These are phyloP conservation scores for Plusia festucae DNA, from an alignment of 2,888 invertebrate genomes.

Conservation along the genomic window DNA sequence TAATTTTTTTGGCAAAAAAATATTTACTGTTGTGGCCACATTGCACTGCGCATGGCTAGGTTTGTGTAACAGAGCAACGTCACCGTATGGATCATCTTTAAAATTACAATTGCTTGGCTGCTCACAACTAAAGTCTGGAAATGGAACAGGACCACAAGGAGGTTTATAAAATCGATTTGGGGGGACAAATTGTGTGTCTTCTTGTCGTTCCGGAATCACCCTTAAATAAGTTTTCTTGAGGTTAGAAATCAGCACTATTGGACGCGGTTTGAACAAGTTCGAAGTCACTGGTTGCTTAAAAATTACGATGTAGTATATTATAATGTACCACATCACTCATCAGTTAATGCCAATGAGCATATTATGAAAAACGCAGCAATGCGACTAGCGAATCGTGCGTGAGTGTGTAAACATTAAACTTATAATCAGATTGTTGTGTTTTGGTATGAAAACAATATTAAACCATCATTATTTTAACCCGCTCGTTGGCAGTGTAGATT, in stretches of 20 bases:
- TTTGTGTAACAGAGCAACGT: too few species aligned
- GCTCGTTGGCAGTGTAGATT: background rate
- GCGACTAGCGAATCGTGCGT: constrained; percentile 2
- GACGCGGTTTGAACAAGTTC: background rate
- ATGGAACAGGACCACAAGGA: constrained; percentile 17
- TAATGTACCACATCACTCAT: constrained; percentile 9
- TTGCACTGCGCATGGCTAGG: too few species aligned
- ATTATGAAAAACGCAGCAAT: background rate
- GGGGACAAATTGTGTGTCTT: background rate
- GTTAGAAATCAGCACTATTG: background rate
- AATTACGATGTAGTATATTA: background rate
- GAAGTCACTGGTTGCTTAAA: constrained; percentile 1
- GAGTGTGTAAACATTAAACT: constrained; percentile 10
- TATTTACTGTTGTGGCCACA: too few species aligned
- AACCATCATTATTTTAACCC: background rate
- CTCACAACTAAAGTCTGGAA: constrained; percentile 25
- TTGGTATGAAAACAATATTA: constrained; percentile 9
- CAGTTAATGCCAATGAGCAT: constrained; percentile 5
- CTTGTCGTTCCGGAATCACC: too few species aligned
- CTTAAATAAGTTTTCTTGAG: background rate
- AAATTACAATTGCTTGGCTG: constrained; percentile 9
- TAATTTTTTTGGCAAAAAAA: too few species aligned
- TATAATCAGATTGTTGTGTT: constrained; percentile 18
- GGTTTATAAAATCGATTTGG: background rate
- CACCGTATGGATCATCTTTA: too few species aligned